These are phyloP conservation scores for Pseudochirops corinnae DNA, from an alignment of 2,797 vertebrate genomes.

Conservation along the genomic window DNA sequence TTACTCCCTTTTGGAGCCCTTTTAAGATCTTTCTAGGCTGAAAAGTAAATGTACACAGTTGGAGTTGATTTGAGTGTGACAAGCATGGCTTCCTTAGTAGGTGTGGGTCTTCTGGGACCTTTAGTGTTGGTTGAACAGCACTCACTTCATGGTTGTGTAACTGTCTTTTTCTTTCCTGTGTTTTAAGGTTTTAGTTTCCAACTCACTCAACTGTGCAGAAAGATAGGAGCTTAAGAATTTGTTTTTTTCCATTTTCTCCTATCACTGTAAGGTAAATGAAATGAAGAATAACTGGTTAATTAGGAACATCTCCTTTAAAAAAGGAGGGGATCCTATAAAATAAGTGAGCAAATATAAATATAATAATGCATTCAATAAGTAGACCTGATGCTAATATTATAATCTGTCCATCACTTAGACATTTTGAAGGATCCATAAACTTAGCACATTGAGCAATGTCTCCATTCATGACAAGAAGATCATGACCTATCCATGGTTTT, in stretches of 20 bases:
- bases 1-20: neutral
- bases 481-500: no score
- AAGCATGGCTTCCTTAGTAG: neutral
- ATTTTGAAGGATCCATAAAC: no score
- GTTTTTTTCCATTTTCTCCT: neutral
- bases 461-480: no score
- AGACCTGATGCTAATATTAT: no score
- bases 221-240: neutral
- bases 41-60: neutral
- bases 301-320: no score
- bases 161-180: neutral
- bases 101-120: neutral
- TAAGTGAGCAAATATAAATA: no score
- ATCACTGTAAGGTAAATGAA: slow-evolving; percentile 5
- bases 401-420: no score
- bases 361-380: no score
- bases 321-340: no score
- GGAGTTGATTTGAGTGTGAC: neutral
- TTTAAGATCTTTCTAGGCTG: slow-evolving; percentile 15
- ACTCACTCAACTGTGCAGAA: neutral
- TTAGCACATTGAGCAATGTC: no score
- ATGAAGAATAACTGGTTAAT: neutral
- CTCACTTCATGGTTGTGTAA: neutral
- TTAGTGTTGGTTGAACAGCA: slow-evolving; percentile 7
- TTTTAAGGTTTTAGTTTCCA: neutral